These are phyloP conservation scores for Drosophila neocordata DNA, from an alignment of 1,140 invertebrate species.

Conservation along the genomic window DNA sequence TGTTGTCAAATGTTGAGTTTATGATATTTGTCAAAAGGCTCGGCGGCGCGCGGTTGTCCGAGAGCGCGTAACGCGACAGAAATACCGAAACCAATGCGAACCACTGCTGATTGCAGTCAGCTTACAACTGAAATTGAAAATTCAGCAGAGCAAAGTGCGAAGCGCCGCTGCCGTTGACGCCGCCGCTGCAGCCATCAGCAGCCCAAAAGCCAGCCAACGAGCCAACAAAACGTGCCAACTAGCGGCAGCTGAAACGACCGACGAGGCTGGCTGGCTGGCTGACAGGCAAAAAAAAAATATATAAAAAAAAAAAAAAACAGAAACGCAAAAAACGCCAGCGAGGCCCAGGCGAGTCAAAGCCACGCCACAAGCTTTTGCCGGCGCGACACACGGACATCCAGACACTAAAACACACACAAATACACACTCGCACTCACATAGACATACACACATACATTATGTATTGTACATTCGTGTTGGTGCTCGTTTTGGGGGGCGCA, in stretches of 20 bases:
- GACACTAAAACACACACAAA: constrained; percentile 8
- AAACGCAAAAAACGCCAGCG: constrained; percentile 80
- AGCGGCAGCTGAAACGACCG: constrained; percentile 61
- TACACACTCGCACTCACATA: constrained; percentile 4
- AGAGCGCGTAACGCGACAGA: constrained; percentile 30
- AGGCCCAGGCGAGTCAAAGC: constrained; percentile 65
- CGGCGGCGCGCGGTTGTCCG: constrained; percentile 20
- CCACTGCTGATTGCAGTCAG: constrained; percentile 83
- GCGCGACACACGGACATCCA: constrained; percentile 60
- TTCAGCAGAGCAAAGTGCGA: constrained; percentile 82
- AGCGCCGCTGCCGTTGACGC: constrained; percentile 64
- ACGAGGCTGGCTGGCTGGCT: constrained; percentile 34
- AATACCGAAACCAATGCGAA: constrained; percentile 59
- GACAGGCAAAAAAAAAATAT: constrained; percentile 68
- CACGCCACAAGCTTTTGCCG: constrained; percentile 79
- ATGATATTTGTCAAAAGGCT: constrained; percentile 46
- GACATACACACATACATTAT: constrained; percentile 10
- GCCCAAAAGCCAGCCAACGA: constrained; percentile 65
- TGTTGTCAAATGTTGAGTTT: constrained; percentile 28
- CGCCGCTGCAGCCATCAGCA: constrained; percentile 61
- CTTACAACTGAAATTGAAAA: constrained; percentile 83
- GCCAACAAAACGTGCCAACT: constrained; percentile 78
- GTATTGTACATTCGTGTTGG: constrained; percentile 23
- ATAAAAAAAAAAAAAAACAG: constrained; percentile 52
- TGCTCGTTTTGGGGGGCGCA: constrained; percentile 53